These are phyloP conservation scores for Heliothis virescens DNA, from an alignment of 1,140 invertebrate species.

Conservation along the genomic window DNA sequence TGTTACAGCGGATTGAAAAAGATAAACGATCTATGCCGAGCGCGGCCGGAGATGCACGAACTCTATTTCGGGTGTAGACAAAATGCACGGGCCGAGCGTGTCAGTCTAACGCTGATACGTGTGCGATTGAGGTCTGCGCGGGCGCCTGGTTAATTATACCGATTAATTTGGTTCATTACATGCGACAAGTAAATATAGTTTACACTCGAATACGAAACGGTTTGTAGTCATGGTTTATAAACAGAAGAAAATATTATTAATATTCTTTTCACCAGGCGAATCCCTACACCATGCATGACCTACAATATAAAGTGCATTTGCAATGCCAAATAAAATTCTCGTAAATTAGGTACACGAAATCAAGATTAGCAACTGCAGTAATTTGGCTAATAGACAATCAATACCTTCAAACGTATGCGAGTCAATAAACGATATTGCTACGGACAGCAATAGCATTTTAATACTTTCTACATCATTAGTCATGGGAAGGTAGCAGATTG, in stretches of 20 bases:
- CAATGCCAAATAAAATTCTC: no score
- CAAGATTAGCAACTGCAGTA: no score
- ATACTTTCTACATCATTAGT: conserved; percentile 3
- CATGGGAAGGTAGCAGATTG: conserved; percentile 23
- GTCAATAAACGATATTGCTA: neutral
- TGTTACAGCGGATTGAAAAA: conserved; percentile 72
- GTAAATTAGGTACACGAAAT: no score
- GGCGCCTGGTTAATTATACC: neutral
- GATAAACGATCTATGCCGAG: conserved; percentile 67
- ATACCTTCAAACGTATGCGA: no score
- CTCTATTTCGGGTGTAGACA: conserved; percentile 69
- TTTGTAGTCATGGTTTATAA: no score
- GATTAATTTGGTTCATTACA: neutral
- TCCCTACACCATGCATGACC: no score
- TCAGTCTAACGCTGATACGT: conserved; percentile 42
- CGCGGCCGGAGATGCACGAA: conserved; percentile 58
- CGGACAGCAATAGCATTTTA: neutral
- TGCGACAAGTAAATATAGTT: neutral
- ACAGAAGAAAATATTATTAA: no score
- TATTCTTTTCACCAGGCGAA: no score
- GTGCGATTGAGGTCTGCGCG: conserved; percentile 29
- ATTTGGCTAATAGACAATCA: no score
- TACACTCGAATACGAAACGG: no score
- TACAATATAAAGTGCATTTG: no score
- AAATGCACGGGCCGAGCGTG: conserved; percentile 37